These are phyloP conservation scores for Lepidochitona cinerea DNA, from an alignment of 2,888 invertebrate species.

Conservation along the genomic window DNA sequence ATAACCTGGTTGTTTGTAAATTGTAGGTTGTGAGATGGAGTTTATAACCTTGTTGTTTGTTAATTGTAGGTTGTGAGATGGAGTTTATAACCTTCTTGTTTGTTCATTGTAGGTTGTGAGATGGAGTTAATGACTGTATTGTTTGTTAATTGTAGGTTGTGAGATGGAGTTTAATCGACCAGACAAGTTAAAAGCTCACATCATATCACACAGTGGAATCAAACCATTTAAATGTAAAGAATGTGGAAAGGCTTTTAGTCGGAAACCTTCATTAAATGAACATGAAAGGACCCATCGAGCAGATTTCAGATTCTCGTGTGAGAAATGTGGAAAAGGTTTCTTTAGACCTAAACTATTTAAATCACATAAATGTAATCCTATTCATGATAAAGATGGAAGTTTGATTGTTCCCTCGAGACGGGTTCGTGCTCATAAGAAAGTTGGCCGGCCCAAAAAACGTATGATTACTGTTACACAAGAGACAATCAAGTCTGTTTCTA, in stretches of 20 bases:
- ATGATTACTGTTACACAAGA: slow-evolving; percentile 31
- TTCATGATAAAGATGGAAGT: slow-evolving; percentile 9
- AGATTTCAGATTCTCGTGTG: slow-evolving; percentile 60
- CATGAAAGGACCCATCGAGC: slow-evolving; percentile 66
- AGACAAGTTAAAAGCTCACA: slow-evolving; percentile 77
- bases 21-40: too few species aligned
- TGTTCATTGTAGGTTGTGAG: too few species aligned
- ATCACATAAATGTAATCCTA: slow-evolving; percentile 56
- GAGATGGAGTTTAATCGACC: slow-evolving; percentile 78
- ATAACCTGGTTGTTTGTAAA: too few species aligned
- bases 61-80: too few species aligned
- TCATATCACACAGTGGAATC: slow-evolving; percentile 76
- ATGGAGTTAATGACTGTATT: too few species aligned
- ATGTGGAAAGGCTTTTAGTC: slow-evolving; percentile 69
- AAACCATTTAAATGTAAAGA: slow-evolving; percentile 68
- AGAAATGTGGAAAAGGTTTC: slow-evolving; percentile 63
- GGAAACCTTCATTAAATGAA: slow-evolving; percentile 66
- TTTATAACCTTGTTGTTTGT: too few species aligned
- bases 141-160: slow-evolving; percentile 74
- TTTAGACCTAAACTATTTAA: slow-evolving; percentile 59
- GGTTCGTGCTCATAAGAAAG: slow-evolving; percentile 39
- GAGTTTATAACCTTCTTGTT: too few species aligned
- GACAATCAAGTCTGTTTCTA: background rate
- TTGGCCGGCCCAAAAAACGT: slow-evolving; percentile 57
- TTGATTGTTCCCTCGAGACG: background rate